These are phyloP conservation scores for Drosophila azteca DNA, from an alignment of 1,140 invertebrate species.

Conservation along the genomic window DNA sequence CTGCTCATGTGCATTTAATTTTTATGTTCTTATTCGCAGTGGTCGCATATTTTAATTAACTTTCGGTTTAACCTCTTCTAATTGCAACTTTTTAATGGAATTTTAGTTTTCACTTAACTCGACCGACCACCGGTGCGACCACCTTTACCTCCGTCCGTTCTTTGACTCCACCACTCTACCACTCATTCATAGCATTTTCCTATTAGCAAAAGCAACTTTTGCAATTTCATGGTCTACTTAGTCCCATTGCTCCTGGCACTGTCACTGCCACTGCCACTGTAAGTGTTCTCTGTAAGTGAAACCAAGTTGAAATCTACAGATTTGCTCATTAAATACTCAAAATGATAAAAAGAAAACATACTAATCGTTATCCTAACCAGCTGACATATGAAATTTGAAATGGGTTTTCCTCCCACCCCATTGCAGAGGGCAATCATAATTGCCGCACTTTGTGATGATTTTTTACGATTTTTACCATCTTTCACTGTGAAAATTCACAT, in stretches of 20 bases:
- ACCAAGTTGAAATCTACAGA: conserved; percentile 5
- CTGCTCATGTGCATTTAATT: conserved; percentile 25
- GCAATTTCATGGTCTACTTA: conserved; percentile 24
- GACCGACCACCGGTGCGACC: neutral
- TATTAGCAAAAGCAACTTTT: conserved; percentile 31
- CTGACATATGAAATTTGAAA: conserved; percentile 83
- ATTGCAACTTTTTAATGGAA: conserved; percentile 34
- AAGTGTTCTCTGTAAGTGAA: conserved; percentile 38
- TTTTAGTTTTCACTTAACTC: conserved; percentile 39
- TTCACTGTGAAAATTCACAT: conserved; percentile 82
- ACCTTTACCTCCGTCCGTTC: conserved; percentile 32
- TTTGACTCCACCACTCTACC: conserved; percentile 6
- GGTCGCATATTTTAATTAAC: conserved; percentile 46
- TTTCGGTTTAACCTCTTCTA: conserved; percentile 27
- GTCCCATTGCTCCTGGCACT: conserved; percentile 19
- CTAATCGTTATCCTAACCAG: conserved; percentile 67
- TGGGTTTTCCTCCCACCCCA: conserved; percentile 31
- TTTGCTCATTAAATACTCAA: conserved; percentile 27
- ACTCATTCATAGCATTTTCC: conserved; percentile 31
- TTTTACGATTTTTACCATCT: conserved; percentile 84
- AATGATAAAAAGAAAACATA: conserved; percentile 29
- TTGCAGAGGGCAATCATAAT: conserved; percentile 10
- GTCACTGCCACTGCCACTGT: no score
- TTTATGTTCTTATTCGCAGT: conserved; percentile 49
- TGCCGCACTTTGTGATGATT: conserved; percentile 15